These are phyloP conservation scores for Conger conger DNA, from an alignment of 2,113 vertebrate genomes.

Conservation along the genomic window DNA sequence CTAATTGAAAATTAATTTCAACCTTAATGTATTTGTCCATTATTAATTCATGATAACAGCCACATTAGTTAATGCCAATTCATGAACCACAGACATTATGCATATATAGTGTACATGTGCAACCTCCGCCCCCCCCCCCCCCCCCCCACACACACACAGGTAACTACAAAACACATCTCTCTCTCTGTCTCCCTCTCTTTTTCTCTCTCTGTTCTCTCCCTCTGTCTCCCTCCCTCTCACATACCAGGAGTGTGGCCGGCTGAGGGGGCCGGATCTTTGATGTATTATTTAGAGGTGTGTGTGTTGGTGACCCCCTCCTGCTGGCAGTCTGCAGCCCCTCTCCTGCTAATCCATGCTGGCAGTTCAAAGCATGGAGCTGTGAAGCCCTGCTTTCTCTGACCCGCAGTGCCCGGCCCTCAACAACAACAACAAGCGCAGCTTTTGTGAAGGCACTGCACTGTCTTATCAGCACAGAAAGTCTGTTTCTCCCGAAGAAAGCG, in stretches of 20 bases:
- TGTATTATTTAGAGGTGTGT: slow-evolving; percentile 18
- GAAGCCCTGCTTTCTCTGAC: neutral
- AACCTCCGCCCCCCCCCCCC: neutral
- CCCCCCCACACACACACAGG: neutral
- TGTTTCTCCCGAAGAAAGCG: neutral
- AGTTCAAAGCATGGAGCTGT: slow-evolving; percentile 12
- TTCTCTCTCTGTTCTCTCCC: neutral
- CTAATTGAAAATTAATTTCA: too few relatives aligned
- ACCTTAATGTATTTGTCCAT: too few relatives aligned
- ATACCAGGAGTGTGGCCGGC: neutral
- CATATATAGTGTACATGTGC: neutral
- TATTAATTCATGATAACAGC: too few relatives aligned
- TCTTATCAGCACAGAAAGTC: neutral
- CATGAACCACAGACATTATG: too few relatives aligned
- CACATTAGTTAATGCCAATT: too few relatives aligned
- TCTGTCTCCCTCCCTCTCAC: slow-evolving; percentile 25
- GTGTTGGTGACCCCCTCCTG: neutral
- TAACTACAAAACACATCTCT: neutral
- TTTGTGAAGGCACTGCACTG: neutral
- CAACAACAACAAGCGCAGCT: neutral
- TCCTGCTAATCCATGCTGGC: slow-evolving; percentile 13
- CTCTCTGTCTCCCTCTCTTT: neutral
- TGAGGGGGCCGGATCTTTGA: slow-evolving; percentile 10
- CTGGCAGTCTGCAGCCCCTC: slow-evolving; percentile 8
- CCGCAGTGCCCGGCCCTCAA: neutral